Conservation (phyloP, 2,113 vertebrate genomes). For the Zapus hudsonius region DNA sequence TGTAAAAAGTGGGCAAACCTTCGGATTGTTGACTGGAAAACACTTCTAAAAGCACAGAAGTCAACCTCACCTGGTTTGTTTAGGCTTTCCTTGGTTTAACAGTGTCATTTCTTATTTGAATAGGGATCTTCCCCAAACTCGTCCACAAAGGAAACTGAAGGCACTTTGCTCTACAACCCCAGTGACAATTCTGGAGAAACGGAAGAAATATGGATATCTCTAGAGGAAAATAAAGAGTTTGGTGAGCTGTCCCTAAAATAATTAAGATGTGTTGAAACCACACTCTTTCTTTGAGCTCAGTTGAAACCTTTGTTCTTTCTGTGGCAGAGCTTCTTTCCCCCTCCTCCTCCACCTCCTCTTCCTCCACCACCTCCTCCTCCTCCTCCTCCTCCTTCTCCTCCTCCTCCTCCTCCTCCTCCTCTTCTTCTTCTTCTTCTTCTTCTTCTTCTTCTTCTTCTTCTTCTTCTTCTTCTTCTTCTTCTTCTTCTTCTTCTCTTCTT, state of each 20-base stretch:
- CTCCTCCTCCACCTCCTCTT: neutral
- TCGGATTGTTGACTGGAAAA: neutral
- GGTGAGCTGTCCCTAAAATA: constrained; percentile 57
- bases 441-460: neutral
- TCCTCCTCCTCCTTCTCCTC: neutral
- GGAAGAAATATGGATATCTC: constrained; percentile 54
- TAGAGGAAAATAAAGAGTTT: constrained; percentile 68
- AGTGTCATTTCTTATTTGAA: constrained; percentile 68
- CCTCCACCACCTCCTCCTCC: too few species aligned
- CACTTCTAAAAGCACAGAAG: neutral
- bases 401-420: neutral
- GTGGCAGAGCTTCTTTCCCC: neutral
- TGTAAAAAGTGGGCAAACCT: neutral
- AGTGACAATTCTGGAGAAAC: constrained; percentile 5
- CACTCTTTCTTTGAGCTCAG: constrained; percentile 54
- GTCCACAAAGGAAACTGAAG: constrained; percentile 48
- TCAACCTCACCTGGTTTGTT: constrained; percentile 43
- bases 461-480: neutral
- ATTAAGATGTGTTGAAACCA: constrained; percentile 73
- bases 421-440: neutral
- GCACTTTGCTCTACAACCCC: constrained; percentile 45
- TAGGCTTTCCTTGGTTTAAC: constrained; percentile 14
- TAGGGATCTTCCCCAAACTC: constrained; percentile 64
- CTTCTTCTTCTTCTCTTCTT: neutral
- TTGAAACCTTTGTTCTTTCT: constrained; percentile 51